These are phyloP conservation scores for Trochalopteron elliotii DNA, from an alignment of 2,113 vertebrate species.

Conservation along the genomic window DNA sequence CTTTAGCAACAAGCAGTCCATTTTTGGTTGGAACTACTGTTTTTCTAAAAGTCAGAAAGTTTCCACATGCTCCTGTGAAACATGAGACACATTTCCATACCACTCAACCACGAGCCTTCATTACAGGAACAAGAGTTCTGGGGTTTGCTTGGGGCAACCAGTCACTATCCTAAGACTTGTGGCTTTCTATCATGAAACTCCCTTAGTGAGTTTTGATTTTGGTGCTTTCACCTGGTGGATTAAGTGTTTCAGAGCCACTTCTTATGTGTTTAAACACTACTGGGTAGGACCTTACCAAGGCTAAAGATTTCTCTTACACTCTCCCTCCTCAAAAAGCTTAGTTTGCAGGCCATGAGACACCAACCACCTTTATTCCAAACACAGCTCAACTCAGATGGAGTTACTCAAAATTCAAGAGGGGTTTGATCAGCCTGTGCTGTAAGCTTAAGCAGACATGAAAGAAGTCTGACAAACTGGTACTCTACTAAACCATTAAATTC, in stretches of 20 bases:
- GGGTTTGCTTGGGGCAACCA: neutral
- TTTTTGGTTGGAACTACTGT: neutral
- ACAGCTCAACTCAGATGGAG: neutral
- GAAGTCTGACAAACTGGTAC: neutral
- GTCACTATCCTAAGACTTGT: neutral
- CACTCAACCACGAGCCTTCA: neutral
- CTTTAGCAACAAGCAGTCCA: neutral
- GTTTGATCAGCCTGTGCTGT: neutral
- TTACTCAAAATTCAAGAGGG: neutral
- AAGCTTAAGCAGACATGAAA: neutral
- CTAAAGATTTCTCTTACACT: neutral
- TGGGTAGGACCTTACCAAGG: neutral
- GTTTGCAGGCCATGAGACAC: neutral
- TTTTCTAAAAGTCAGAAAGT: neutral
- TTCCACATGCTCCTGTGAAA: constrained; percentile 12
- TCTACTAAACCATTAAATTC: neutral
- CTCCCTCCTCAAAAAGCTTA: neutral
- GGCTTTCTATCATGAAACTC: neutral
- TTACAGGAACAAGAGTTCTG: neutral
- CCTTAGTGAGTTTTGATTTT: neutral
- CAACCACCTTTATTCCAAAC: neutral
- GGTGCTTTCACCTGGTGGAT: neutral
- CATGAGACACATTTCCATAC: neutral
- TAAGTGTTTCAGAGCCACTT: neutral
- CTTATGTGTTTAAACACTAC: neutral